phyloP scores from a whole-genome alignment of 2,888 invertebrate genomes.

The Plutella xylostella region DNA sequence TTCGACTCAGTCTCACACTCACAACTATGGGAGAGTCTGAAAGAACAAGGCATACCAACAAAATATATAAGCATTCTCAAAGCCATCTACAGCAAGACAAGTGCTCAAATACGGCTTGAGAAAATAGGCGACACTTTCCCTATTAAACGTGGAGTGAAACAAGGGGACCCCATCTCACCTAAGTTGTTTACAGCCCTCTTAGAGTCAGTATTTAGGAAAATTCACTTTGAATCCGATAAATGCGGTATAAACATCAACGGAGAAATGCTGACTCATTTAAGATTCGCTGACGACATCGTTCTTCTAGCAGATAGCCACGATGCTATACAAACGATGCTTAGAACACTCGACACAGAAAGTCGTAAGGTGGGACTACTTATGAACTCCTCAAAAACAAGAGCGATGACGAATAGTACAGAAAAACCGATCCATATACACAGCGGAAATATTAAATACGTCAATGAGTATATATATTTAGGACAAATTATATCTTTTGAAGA shows the following conservation, averaged over 20 bases:
- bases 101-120: conserved; percentile 10
- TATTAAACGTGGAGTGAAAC: conserved; percentile 8
- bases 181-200: conserved; percentile 11
- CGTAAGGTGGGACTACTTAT: not conserved
- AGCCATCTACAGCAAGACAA: conserved; percentile 11
- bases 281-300: conserved; percentile 4
- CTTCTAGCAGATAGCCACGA: not conserved
- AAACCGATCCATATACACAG: not conserved
- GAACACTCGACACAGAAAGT: not conserved
- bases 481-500: not conserved
- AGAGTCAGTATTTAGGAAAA: conserved; percentile 2
- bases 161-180: conserved; percentile 10
- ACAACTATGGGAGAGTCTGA: conserved; percentile 15
- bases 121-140: conserved; percentile 6
- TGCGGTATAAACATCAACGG: not conserved
- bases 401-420: not conserved
- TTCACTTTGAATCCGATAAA: conserved; percentile 5
- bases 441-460: not conserved
- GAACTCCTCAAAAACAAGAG: not conserved
- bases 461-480: not conserved
- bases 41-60: conserved; percentile 8
- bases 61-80: conserved; percentile 10
- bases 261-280: not conserved
- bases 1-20: conserved; percentile 15
- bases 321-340: not conserved